Base-by-base conservation (phyloP, 2,797 vertebrate species). In the Cryptoprocta ferox region DNA sequence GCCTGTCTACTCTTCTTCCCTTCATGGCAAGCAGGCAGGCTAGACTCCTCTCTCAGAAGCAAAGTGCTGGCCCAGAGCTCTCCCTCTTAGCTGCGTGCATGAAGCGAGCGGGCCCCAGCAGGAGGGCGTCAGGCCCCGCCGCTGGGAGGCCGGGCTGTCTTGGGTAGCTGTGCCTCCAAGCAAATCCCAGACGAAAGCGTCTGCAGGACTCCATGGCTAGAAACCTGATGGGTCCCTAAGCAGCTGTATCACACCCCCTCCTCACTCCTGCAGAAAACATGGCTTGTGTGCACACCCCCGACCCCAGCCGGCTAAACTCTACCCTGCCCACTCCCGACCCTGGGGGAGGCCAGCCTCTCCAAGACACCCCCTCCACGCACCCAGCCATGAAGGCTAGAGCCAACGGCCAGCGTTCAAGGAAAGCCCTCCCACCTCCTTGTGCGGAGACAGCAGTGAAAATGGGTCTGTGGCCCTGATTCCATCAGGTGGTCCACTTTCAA, bases 141-240 rank as follows among this genome's bases (percentile, higher is more conserved):
- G 28, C 86, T 48, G 92, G 80, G 85, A 97, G 81, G n/a, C 85
- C 56, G 53, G 75, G 92, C 75, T 94, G 82, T 91, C 95, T 93
- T 71, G 53, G 75, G 89, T 63, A 89, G 16, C 70, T 65, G 73
- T n/a, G 85, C 96, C 97, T 98, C 97, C 98, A 86, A 98, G 96
- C 91, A 98, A 97, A 98, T 88, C 92, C 93, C 95, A 95, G 65
- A 84, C 1, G 1, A 63, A 4, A 96, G 93, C 96, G 97, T 97
- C 19, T 97, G 80, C 68, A 95, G 96, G 95, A 95, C 53, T 89
- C 94, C 90, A 45, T 28, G 8, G 88, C 96, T 56, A 73, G 0
- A 91, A 89, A 96, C 0, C 21, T 83, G 65, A 30, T 32, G 50
- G 1, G 21, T 0, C 50, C 92, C 97, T 87, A 95, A 70, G 68